Evolutionary conservation across 2,888 invertebrate genomes (phyloP).

Genomic region (Agrotis ipsilon): DNA sequence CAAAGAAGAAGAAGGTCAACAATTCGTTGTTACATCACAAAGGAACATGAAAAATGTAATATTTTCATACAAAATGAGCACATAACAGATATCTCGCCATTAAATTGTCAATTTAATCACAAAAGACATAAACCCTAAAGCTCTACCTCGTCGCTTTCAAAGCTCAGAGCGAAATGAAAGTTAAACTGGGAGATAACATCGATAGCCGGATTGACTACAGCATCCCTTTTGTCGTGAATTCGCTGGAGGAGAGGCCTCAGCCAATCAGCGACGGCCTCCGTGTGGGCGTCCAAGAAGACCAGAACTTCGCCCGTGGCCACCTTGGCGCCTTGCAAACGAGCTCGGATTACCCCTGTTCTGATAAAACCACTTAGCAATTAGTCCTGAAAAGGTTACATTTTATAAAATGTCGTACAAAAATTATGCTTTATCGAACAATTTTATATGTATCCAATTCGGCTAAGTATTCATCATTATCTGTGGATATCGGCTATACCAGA

Average conservation of each 20-base stretch:
- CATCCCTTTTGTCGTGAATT: constrained; percentile 24
- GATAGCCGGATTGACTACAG: constrained; percentile 38
- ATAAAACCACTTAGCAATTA: constrained; percentile 2
- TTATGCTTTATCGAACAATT: background rate
- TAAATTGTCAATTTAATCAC: constrained; percentile 24
- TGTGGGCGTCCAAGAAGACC: constrained; percentile 48
- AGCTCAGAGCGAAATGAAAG: constrained; percentile 30
- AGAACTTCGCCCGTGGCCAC: constrained; percentile 29
- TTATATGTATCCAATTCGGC: background rate
- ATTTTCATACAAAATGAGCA: constrained; percentile 10
- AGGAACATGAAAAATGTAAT: background rate
- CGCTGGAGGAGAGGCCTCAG: constrained; percentile 46
- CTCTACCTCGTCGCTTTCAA: constrained; percentile 49
- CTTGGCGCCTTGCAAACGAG: constrained; percentile 38
- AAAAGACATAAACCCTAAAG: constrained; percentile 15
- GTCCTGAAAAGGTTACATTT: background rate
- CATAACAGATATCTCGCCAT: background rate
- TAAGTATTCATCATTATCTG: background rate
- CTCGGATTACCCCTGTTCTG: constrained; percentile 48
- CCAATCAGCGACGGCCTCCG: constrained; percentile 32
- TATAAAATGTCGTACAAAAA: background rate
- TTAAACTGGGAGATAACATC: constrained; percentile 34
- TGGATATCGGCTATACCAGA: background rate
- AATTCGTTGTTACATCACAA: constrained; percentile 8
- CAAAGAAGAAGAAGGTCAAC: background rate